Evolutionary conservation across 1,140 invertebrate genomes (phyloP), one percentile per base, ranked within the genome.

Genomic region (Himalopsyche phryganea): DNA sequence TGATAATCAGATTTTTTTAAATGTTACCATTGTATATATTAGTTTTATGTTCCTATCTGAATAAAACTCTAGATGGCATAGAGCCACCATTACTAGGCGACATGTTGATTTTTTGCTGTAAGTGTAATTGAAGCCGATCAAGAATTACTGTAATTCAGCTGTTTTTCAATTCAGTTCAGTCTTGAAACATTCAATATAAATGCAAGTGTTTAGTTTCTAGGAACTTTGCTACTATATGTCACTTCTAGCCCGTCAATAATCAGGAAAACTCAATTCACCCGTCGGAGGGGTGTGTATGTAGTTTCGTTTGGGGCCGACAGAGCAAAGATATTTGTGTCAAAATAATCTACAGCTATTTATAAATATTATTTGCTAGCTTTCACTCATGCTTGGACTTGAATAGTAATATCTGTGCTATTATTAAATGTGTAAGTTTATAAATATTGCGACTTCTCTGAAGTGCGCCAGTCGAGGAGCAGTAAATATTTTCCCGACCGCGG

Each of bases 281-380:
- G 67, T 73, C 65, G 69, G 68, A 71, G 69, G 74, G 74, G 75
- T 77, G 75, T 75, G 75, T 77, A 74, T 76, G 68, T 66, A 73
- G 69, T 74, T 71, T 69, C 54, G 49, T 23, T 70, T 19, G 46
- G 71, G 69, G 71, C 72, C 68, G 66, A 73, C 74, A 70, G 73
- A 76, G 71, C 55, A 45, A 35, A 50, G 55, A 58, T 56, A 74
- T 72, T 75, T 73, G 74, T 74, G 74, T 74, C 71, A 76, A 77
- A 75, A 77, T 77, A 77, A 74, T 76, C 70, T 66, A 61, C 73
- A 74, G 72, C 74, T 77, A 77, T 77, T 77, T 77, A 77, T 77
- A 77, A 77, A 77, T 77, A 77, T 74, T 77, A 77, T 76, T 77
- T 76, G 71, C 71, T 69, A 71, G 71, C 73, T 74, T 77, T 76